Conservation (phyloP, 92 coral and sea anemone genomes). For the Muricea muricata region DNA sequence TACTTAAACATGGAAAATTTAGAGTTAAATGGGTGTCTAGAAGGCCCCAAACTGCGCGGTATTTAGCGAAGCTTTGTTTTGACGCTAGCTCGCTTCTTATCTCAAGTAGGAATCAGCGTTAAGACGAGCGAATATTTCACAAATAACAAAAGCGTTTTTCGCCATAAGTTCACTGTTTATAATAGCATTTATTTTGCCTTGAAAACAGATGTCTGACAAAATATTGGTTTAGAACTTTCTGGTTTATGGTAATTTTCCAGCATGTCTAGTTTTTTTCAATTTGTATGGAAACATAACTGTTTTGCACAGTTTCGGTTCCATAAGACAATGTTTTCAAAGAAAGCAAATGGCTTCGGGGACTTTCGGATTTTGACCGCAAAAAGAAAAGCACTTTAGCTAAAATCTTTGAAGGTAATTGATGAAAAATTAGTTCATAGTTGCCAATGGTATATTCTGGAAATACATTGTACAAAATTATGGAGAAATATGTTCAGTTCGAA, state of each 20-base stretch:
- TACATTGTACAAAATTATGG: neutral
- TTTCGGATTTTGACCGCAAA: too few relatives aligned
- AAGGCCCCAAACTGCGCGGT: neutral
- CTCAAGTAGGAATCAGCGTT: neutral
- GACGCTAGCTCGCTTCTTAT: neutral
- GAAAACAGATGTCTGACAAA: neutral
- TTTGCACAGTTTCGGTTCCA: neutral
- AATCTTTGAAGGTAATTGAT: neutral
- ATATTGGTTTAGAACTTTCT: neutral
- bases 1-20: neutral
- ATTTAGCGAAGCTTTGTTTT: slow-evolving; percentile 5
- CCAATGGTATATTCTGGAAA: neutral
- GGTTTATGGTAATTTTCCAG: neutral
- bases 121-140: neutral
- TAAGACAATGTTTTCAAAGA: neutral
- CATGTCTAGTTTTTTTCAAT: neutral
- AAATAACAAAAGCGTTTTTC: neutral
- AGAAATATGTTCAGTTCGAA: too few relatives aligned
- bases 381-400: too few relatives aligned
- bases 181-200: neutral
- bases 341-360: neutral
- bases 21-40: neutral
- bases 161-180: neutral
- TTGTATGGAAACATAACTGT: neutral
- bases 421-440: neutral